Evolutionary conservation across 2,797 vertebrate genomes (phyloP), one percentile per base, ranked within the genome.

Genomic region (Eutrigla gurnardus): DNA sequence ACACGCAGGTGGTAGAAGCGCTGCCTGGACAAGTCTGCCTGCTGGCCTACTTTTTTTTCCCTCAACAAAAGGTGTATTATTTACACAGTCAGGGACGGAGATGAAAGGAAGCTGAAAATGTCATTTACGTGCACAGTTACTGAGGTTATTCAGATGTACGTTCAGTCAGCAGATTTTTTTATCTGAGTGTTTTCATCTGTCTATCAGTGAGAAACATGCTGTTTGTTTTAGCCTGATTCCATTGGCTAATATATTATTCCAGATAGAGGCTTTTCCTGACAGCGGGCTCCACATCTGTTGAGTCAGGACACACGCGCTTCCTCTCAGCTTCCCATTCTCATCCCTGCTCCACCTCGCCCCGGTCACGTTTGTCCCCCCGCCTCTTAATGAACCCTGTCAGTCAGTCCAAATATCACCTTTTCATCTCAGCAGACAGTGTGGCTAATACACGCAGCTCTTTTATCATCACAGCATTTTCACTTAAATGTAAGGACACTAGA

Each of bases 231-330:
- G 59, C 74, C 40, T 1, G 78, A 88, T 88, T 86, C 86, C 88
- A 85, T 65, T 65, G 7, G 6, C 61, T 68, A 42, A 70, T 76
- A n/a, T 88, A 76, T 84, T 90, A 67, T 85, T 78, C 59, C 88
- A 90, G 75, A 84, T 77, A 78, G 66, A 82, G 65, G 66, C 65
- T 72, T 78, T 86, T 90, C 86, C 89, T 79, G 86, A 87, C 49
- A 14, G 62, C 42, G 55, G 15, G 65, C 25, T 46, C 50, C 63
- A 69, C 72, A 86, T 90, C 85, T 91, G 91, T 80, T 70, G 88
- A 92, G 67, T 89, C 86, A 90, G 91, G 73, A 77, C 81, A 67
- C 65, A 83, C 62, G 9, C 17, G 53, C 75, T 93, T 94, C 92
- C 92, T 87, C 72, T 78, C 86, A 68, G 75, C 73, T 79, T 67